Evolutionary conservation across 1,140 invertebrate genomes (phyloP), one percentile per base, ranked within the genome.

Genomic region (Ceratitis capitata): DNA sequence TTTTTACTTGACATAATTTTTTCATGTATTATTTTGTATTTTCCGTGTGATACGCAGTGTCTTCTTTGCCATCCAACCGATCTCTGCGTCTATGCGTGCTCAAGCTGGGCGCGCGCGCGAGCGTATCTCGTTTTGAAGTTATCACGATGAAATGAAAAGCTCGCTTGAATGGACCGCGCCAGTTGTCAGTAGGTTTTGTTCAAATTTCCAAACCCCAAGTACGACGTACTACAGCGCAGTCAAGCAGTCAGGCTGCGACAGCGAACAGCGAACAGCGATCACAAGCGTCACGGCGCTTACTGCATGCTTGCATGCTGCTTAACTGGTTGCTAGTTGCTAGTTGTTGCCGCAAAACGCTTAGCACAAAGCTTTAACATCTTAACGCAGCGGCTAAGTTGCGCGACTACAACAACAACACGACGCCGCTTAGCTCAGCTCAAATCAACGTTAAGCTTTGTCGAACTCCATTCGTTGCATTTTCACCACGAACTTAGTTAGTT

Each of bases 111-210:
- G 49, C 84, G 86, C 84, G 84, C 86, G 86, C 87, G 89, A 89
- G 86, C 89, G 88, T 90, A 86, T 91, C 88, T 90, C 89, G 89
- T 86, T 89, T 74, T 89, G 85, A 88, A 91, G 90, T 91, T 91
- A 89, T 89, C 90, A 89, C 90, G 90, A 89, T 88, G 90, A 89
- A 91, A 91, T 91, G 90, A 91, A 91, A 91, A 91, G 89, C 90
- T 91, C 88, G 90, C 90, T 89, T 91, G 90, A 91, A 91, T 90
- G 88, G 89, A 91, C 89, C 90, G 89, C 86, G 87, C 87, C 85
- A 88, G 87, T 87, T 87, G 90, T 89, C 89, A 91, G 90, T 91
- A 88, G 90, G 91, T 91, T 91, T 91, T 91, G 90, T 91, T 89
- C 86, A 83, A 84, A 35, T 56, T 85, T 58, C 39, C 56, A 49